Evolutionary conservation across 2,797 vertebrate species (phyloP).

Genomic region (Merluccius polli): DNA sequence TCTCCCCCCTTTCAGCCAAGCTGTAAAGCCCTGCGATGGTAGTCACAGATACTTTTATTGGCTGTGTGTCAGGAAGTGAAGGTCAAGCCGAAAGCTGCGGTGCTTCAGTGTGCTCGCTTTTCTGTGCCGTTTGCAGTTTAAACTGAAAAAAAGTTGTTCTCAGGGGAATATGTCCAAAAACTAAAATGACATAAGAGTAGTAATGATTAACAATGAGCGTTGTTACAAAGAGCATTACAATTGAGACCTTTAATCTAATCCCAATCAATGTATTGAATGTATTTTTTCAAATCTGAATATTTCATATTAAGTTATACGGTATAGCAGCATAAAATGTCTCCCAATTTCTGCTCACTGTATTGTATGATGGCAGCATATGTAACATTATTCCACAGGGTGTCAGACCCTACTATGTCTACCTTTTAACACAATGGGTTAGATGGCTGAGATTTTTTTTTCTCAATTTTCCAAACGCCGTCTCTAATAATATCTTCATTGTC

Average conservation of each 20-base stretch:
- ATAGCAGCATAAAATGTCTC: too few species aligned
- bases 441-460: not conserved
- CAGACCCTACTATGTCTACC: not conserved
- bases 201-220: too few species aligned
- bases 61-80: not conserved
- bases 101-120: not conserved
- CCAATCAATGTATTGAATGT: too few species aligned
- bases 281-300: too few species aligned
- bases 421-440: not conserved
- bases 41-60: conserved; percentile 4
- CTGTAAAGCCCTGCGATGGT: conserved; percentile 1
- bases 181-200: too few species aligned
- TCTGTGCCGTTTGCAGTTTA: not conserved
- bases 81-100: not conserved
- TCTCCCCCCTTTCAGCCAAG: not conserved
- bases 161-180: too few species aligned
- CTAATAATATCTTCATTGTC: too few species aligned
- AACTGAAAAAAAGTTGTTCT: not conserved
- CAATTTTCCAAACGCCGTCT: too few species aligned
- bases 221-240: too few species aligned
- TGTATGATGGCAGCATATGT: not conserved
- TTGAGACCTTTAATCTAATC: too few species aligned
- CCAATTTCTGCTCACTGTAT: too few species aligned
- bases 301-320: too few species aligned
- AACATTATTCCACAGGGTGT: not conserved